Percentiles rank a stretch among this genome's conserved stretches.
Evolutionary conservation across 2,888 invertebrate genomes (phyloP).

Genomic region (Ophion ventricosus): DNA sequence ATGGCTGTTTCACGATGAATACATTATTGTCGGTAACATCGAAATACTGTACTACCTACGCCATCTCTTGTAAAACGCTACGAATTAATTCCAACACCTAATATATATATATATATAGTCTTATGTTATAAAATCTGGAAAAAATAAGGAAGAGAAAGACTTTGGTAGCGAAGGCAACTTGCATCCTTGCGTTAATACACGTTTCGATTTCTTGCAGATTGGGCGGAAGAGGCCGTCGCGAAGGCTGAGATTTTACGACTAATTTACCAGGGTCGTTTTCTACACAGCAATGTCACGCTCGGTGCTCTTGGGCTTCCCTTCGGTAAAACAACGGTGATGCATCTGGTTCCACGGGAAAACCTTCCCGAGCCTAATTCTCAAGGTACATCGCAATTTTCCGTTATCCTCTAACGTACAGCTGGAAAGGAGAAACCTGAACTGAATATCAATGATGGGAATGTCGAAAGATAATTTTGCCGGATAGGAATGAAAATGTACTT

Average conservation of each 20-base stretch:
- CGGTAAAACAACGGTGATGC: slow-evolving; percentile 99
- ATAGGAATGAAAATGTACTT: neutral
- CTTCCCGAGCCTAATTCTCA: slow-evolving; percentile 99
- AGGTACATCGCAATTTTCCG: slow-evolving; percentile 85
- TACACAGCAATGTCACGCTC: slow-evolving; percentile 99
- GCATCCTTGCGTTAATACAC: slow-evolving; percentile 9
- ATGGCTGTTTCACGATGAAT: no score
- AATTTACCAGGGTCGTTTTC: slow-evolving; percentile 99
- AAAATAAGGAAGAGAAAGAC: slow-evolving; percentile 53
- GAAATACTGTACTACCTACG: no score
- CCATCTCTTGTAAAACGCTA: no score
- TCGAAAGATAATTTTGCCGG: neutral
- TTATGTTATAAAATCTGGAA: slow-evolving; percentile 8
- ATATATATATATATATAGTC: neutral
- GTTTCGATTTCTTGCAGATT: slow-evolving; percentile 89
- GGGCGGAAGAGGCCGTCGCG: slow-evolving; percentile 97
- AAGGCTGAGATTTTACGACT: slow-evolving; percentile 99
- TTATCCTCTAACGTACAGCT: neutral
- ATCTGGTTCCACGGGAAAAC: slow-evolving; percentile 99
- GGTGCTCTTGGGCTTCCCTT: slow-evolving; percentile 98
- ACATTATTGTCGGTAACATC: no score
- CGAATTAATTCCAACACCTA: no score
- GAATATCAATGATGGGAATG: neutral
- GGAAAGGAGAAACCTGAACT: neutral
- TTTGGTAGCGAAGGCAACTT: neutral